A percentile compares a stretch with the other conserved stretches of the same genome.
Evolutionary conservation across 2,113 vertebrate species (phyloP).

Genomic region (Phoxinus phoxinus): DNA sequence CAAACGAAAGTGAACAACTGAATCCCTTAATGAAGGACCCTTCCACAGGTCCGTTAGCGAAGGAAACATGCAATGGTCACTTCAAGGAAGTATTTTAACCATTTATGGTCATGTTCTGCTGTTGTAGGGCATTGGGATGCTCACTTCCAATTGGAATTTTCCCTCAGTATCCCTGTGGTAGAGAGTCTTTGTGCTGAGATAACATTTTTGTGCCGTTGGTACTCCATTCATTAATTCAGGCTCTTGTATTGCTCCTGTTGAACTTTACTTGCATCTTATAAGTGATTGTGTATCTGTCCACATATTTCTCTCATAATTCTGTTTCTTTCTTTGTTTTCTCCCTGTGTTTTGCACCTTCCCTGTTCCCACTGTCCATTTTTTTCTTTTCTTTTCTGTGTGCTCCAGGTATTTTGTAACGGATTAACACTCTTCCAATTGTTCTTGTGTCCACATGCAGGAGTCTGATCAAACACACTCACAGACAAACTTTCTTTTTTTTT

Average conservation of each 20-base stretch:
- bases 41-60: no score
- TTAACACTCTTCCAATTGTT: background rate
- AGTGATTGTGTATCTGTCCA: background rate
- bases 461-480: background rate
- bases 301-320: background rate
- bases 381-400: background rate
- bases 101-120: no score
- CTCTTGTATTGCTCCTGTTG: background rate
- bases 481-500: background rate
- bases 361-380: background rate
- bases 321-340: background rate
- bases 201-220: background rate
- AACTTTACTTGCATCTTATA: background rate
- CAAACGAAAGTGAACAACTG: no score
- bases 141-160: no score
- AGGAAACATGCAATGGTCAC: no score
- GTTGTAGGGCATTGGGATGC: no score
- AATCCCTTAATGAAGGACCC: no score
- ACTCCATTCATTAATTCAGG: background rate
- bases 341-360: background rate
- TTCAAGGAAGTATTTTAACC: no score
- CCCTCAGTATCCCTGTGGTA: background rate
- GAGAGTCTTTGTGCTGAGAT: background rate
- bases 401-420: constrained; percentile 19
- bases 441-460: background rate